Evolutionary conservation across 1,140 invertebrate genomes (phyloP).

Genomic region (Drosophila nasuta): DNA sequence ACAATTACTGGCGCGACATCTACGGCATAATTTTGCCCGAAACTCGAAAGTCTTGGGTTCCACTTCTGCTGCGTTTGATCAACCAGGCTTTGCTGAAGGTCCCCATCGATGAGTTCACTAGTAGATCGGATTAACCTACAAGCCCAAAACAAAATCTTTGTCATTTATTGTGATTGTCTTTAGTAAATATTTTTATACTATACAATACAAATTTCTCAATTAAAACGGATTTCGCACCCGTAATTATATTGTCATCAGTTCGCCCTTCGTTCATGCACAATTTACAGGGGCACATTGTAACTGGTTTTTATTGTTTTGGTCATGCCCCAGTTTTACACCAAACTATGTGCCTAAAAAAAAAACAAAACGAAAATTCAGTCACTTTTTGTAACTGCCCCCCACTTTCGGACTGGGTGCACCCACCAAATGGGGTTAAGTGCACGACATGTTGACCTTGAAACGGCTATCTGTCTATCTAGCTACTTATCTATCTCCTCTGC

Average conservation of each 20-base stretch:
- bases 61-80: slow-evolving; percentile 61
- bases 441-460: slow-evolving; percentile 51
- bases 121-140: slow-evolving; percentile 5
- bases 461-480: slow-evolving; percentile 17
- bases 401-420: slow-evolving; percentile 17
- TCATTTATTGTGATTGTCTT: slow-evolving; percentile 39
- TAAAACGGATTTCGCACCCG: slow-evolving; percentile 7
- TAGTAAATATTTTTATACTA: slow-evolving; percentile 21
- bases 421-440: slow-evolving; percentile 60
- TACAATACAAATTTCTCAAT: slow-evolving; percentile 29
- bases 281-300: slow-evolving; percentile 26
- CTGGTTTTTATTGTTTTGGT: slow-evolving; percentile 52
- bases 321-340: slow-evolving; percentile 65
- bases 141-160: not conserved
- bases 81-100: slow-evolving; percentile 69
- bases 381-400: slow-evolving; percentile 32
- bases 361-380: slow-evolving; percentile 21
- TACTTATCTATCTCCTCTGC: slow-evolving; percentile 7
- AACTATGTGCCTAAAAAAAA: slow-evolving; percentile 44
- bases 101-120: slow-evolving; percentile 70
- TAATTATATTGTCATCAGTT: slow-evolving; percentile 45
- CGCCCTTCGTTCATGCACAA: slow-evolving; percentile 39
- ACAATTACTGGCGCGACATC: slow-evolving; percentile 82
- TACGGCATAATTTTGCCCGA: slow-evolving; percentile 77
- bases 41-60: slow-evolving; percentile 73